phyloP scores from a whole-genome alignment of 2,797 vertebrate species.

The Sciaenops ocellatus region DNA sequence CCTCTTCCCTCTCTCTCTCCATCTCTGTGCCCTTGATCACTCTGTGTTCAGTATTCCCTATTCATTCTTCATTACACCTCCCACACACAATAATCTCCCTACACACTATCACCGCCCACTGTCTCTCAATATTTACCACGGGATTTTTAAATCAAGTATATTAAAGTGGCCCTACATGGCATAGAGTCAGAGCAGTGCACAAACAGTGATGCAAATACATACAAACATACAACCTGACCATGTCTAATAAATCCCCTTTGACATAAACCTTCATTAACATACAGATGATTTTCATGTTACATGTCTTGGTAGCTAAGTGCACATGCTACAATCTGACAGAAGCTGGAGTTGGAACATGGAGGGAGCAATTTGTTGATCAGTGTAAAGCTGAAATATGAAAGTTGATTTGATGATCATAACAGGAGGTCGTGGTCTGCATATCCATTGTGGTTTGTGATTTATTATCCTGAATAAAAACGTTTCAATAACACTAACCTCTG shows the following conservation, averaged over 20 bases:
- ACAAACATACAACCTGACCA: neutral
- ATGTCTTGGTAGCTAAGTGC: neutral
- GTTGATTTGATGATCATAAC: neutral
- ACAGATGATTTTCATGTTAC: neutral
- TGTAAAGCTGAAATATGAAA: neutral
- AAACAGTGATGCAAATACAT: neutral
- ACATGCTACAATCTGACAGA: neutral
- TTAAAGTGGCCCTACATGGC: constrained; percentile 3
- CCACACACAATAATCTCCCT: constrained; percentile 41
- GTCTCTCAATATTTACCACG: constrained; percentile 28
- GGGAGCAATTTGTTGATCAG: neutral
- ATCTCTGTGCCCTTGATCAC: constrained; percentile 65
- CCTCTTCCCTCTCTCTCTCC: constrained; percentile 3
- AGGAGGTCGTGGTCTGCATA: too few species aligned
- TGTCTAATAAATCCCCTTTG: neutral
- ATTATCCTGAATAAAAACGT: too few species aligned
- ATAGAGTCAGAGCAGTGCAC: neutral
- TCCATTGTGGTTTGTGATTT: too few species aligned
- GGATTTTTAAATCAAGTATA: constrained; percentile 2
- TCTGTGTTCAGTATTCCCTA: constrained; percentile 49
- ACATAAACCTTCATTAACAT: neutral
- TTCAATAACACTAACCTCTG: too few species aligned
- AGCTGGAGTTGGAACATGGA: neutral
- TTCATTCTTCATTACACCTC: constrained; percentile 64
- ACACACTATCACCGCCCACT: constrained; percentile 38